Percentiles rank a stretch among this genome's conserved stretches.
phyloP scores from a whole-genome alignment of 2,113 vertebrate genomes.

The Caretta caretta region DNA sequence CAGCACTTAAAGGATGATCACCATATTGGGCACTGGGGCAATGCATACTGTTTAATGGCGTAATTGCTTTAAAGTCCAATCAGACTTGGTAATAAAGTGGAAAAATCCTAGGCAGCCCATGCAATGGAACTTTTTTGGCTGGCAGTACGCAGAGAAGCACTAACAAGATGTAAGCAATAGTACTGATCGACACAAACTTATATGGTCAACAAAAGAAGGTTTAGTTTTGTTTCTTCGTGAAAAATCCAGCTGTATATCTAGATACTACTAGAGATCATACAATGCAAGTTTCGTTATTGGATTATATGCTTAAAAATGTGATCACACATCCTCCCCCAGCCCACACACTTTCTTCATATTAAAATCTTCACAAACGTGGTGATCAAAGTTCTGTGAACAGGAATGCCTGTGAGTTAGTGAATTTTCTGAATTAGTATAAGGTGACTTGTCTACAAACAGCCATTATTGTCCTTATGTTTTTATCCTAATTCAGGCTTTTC shows the following conservation, averaged over 20 bases:
- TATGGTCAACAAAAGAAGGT: neutral
- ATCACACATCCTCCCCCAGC: neutral
- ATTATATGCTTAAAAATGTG: neutral
- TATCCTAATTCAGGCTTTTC: neutral
- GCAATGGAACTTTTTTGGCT: neutral
- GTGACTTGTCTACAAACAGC: neutral
- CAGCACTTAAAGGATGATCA: constrained; percentile 69
- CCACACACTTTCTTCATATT: neutral
- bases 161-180: neutral
- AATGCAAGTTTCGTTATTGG: neutral
- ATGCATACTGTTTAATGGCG: constrained; percentile 25
- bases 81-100: constrained; percentile 8
- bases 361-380: no score
- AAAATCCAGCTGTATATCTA: neutral
- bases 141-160: neutral
- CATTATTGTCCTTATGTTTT: neutral
- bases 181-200: neutral
- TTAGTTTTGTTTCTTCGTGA: neutral
- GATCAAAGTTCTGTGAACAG: neutral
- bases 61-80: constrained; percentile 59
- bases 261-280: neutral
- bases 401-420: neutral
- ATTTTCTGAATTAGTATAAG: neutral
- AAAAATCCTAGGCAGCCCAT: neutral
- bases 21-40: constrained; percentile 14